Base-by-base conservation (phyloP, 2,113 vertebrate species). In the Dunckerocampus dactyliophorus region DNA sequence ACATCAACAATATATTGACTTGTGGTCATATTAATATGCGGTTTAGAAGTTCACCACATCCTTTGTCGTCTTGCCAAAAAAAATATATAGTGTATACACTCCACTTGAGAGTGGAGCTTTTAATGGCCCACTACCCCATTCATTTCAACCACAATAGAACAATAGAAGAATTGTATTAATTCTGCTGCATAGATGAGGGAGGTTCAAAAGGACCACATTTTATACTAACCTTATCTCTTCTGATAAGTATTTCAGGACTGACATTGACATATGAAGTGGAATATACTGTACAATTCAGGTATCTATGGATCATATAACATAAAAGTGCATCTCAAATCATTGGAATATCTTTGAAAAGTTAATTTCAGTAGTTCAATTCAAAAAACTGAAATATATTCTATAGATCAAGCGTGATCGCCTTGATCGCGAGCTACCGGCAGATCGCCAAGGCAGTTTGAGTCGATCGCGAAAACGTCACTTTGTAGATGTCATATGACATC, bases 1-100 rank as follows among this genome's bases (percentile, higher is more conserved):
- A 46, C 75, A 81, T 82, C 81, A 82, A 70, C 74, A 82, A 71
- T 78, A 76, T 74, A 87, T 89, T 83, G 85, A 88, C 82, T 79
- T 87, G 87, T 73, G 85, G 84, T 81, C 59, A 63, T 81, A 79
- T 82, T 79, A 85, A 83, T 74, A 80, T 84, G 81, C 3, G 49
- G 77, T 75, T 83, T 78, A 76, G 72, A 63, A 83, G 73, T 70
- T 76, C 24, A 19, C 53, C 56, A 51, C 66, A 76, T 84, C 74
- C 74, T 84, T 85, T 87, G 82, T 84, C 81, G 82, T 54, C 62
- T 80, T 79, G 75, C 76, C 79, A 79, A 81, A 74, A 79, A 54
- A 51, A 54, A 81, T 77, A 80, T 71, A 79, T 1, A 37, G 9
- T n/a, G n/a, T n/a, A n/a, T n/a, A 69, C 64, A 88, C 82, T 76